These are phyloP conservation scores for Laothoe populi DNA, from an alignment of 2,888 invertebrate genomes.

Conservation along the genomic window DNA sequence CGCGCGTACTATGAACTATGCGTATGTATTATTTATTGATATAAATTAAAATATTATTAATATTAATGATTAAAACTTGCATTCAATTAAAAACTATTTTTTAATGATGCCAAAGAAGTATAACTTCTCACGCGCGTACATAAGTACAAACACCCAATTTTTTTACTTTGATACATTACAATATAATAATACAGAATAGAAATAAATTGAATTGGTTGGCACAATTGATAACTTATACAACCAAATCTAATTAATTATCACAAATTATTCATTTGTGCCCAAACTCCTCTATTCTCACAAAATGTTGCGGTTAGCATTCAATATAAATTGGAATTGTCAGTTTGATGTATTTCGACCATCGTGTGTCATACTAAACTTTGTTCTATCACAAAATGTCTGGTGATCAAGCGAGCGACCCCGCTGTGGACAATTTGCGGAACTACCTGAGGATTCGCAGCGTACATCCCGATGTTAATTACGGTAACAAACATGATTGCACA, in stretches of 20 bases:
- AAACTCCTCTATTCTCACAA: constrained; percentile 25
- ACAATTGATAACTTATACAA: not conserved
- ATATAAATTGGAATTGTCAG: constrained; percentile 29
- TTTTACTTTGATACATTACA: no score
- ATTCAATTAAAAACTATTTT: no score
- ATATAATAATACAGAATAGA: no score
- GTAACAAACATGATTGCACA: constrained; percentile 65
- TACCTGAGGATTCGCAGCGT: constrained; percentile 90
- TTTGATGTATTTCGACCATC: not conserved
- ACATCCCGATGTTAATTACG: constrained; percentile 90
- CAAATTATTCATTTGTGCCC: not conserved
- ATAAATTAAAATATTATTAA: no score
- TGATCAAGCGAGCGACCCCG: constrained; percentile 61
- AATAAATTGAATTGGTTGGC: no score
- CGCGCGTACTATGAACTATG: no score
- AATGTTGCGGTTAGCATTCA: constrained; percentile 39
- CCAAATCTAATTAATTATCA: constrained; percentile 2
- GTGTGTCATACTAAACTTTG: constrained; percentile 32
- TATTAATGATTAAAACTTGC: no score
- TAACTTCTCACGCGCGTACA: no score
- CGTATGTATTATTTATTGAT: no score
- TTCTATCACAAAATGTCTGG: constrained; percentile 47
- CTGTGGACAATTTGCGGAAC: constrained; percentile 88
- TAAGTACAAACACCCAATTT: no score
- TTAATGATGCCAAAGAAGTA: no score